Evolutionary conservation across 2,113 vertebrate genomes (phyloP), one percentile per base, ranked within the genome.

Genomic region (Epinephelus moara): DNA sequence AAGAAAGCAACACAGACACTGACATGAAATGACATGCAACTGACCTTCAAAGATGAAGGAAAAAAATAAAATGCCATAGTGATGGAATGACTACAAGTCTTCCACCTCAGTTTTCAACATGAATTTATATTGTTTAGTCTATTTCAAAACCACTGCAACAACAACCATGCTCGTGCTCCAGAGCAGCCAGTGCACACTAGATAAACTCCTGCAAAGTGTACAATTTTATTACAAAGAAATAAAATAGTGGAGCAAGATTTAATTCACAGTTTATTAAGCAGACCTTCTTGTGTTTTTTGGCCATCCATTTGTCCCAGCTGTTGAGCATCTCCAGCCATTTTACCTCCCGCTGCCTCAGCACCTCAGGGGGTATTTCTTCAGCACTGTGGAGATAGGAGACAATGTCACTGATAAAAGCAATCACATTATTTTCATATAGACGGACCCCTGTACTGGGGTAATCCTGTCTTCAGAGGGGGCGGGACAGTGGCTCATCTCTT

Each of bases 221-320:
- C 1, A 55, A 23, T 47, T 25, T 2, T 6, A 23, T 75, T 5
- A 25, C 17, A 8, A 21, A 47, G 27, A 52, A 33, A 56, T 4
- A 33, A 55, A 40, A 3, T 4, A 1, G 23, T 64, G 42, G 55
- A 8, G 15, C 37, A 33, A 52, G 60, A 80, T 49, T 7, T 19
- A 19, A 52, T 69, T 45, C 23, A 27, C 6, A 63, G 25, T 56
- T 56, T 60, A 11, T 7, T 27, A 70, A 75, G 17, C 92, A 81
- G 55, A 98, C 98, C 97, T 99, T 99, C 87, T 97, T 99, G 95
- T 99, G 97, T 79, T 96, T 98, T 89, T 99, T 99, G 80, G 97
- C 97, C 98, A 99, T 99, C 98, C 98, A 99, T 68, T 98, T 99
- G 95, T 99, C 98, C 98, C 98, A 99, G 94, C 93, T 97, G 96